These are phyloP conservation scores for Andrena minutula DNA, from an alignment of 2,888 invertebrate species.

Conservation along the genomic window DNA sequence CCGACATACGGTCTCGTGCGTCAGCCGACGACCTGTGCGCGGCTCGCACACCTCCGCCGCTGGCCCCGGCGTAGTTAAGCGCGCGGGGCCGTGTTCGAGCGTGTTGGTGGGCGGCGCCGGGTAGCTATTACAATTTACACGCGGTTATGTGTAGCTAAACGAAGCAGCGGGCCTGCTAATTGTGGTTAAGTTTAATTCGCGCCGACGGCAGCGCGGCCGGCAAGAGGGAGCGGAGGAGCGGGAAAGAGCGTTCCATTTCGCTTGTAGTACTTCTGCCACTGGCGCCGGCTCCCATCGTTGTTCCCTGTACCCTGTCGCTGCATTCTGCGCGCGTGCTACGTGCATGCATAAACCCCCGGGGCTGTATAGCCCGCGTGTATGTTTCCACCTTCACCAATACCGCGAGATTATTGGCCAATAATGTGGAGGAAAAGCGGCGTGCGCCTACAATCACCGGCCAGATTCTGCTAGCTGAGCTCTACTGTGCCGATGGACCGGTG, in stretches of 20 bases:
- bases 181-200: slow-evolving; percentile 80
- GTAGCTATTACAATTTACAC: slow-evolving; percentile 76
- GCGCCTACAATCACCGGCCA: slow-evolving; percentile 35
- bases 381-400: slow-evolving; percentile 57
- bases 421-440: slow-evolving; percentile 61
- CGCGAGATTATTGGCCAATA: slow-evolving; percentile 72
- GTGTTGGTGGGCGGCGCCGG: slow-evolving; percentile 38
- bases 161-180: slow-evolving; percentile 73
- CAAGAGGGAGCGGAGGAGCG: background rate
- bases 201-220: slow-evolving; percentile 57
- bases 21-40: slow-evolving; percentile 22
- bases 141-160: slow-evolving; percentile 73
- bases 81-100: slow-evolving; percentile 3
- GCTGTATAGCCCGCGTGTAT: slow-evolving; percentile 11
- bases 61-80: slow-evolving; percentile 2
- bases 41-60: slow-evolving; percentile 4
- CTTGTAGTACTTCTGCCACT: slow-evolving; percentile 34
- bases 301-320: slow-evolving; percentile 35
- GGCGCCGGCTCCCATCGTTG: slow-evolving; percentile 12
- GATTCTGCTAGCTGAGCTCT: slow-evolving; percentile 32
- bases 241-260: slow-evolving; percentile 65
- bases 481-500: slow-evolving; percentile 13
- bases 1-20: slow-evolving; percentile 42
- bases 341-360: slow-evolving; percentile 17
- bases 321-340: slow-evolving; percentile 37